A percentile compares a stretch with the other conserved stretches of the same genome.
Conservation (phyloP, 1,140 invertebrate species). For the Drosophila navojoa region DNA sequence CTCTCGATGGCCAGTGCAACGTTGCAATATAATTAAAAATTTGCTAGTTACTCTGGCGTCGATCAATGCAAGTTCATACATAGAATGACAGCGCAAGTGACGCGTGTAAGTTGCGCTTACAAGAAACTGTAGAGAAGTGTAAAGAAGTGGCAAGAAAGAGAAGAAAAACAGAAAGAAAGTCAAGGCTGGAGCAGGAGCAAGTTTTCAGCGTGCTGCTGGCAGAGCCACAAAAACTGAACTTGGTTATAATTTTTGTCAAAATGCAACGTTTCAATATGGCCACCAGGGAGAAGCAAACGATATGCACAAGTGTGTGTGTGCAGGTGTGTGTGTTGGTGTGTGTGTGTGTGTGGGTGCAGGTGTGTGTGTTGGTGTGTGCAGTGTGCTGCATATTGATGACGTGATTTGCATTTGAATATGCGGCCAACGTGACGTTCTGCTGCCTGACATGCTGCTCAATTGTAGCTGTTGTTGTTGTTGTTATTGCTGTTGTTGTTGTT, state of each 20-base stretch:
- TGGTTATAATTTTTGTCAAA: conserved; percentile 78
- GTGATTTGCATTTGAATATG: conserved; percentile 83
- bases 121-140: conserved; percentile 10
- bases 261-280: conserved; percentile 66
- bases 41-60: conserved; percentile 50
- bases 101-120: conserved; percentile 59
- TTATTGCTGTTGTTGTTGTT: conserved; percentile 20
- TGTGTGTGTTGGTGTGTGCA: conserved; percentile 1
- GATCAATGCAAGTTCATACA: conserved; percentile 49
- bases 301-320: background rate
- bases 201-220: conserved; percentile 11
- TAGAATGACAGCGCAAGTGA: conserved; percentile 55
- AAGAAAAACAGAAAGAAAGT: conserved; percentile 26
- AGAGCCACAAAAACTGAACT: conserved; percentile 61
- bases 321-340: background rate
- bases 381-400: conserved; percentile 74
- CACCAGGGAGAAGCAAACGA: background rate
- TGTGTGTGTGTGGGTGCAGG: conserved; percentile 14
- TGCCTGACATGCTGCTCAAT: conserved; percentile 15
- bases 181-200: conserved; percentile 39
- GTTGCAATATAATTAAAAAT: conserved; percentile 66
- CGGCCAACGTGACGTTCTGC: conserved; percentile 46
- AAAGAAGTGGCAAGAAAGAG: too few species aligned
- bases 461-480: conserved; percentile 26
- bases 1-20: background rate